phyloP scores from a whole-genome alignment of 2,797 vertebrate genomes.

The Phalloptychus januarius region DNA sequence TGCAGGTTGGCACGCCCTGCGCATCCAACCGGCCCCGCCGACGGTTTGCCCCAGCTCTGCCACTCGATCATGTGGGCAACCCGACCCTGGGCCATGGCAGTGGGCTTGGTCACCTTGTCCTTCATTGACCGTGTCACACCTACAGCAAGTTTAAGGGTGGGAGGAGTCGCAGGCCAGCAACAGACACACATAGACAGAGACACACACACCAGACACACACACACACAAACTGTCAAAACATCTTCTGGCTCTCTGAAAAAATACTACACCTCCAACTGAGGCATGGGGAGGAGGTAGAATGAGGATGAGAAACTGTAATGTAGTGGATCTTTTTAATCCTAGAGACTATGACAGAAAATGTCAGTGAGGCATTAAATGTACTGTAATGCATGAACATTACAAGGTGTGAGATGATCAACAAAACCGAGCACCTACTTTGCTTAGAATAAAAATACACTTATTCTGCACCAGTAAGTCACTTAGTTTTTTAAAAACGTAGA shows the following conservation, averaged over 20 bases:
- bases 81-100: conserved; percentile 94
- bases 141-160: conserved; percentile 56
- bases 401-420: conserved; percentile 3
- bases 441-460: background rate
- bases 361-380: background rate
- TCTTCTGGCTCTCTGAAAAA: conserved; percentile 28
- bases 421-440: background rate
- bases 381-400: conserved; percentile 13
- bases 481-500: background rate
- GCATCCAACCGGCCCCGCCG: conserved; percentile 84
- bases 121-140: conserved; percentile 96
- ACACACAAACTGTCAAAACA: conserved; percentile 51
- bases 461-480: background rate
- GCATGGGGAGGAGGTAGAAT: conserved; percentile 12
- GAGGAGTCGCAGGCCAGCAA: conserved; percentile 12
- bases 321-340: background rate
- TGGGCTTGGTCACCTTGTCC: conserved; percentile 98
- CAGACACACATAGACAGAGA: conserved; percentile 18
- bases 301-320: conserved; percentile 27
- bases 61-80: conserved; percentile 99
- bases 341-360: conserved; percentile 9
- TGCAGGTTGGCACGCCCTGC: conserved; percentile 82
- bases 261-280: conserved; percentile 33
- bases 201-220: conserved; percentile 23
- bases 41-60: conserved; percentile 94